Evolutionary conservation across 2,113 vertebrate species (phyloP), one percentile per base, ranked within the genome.

Genomic region (Leptobrachium leishanense): DNA sequence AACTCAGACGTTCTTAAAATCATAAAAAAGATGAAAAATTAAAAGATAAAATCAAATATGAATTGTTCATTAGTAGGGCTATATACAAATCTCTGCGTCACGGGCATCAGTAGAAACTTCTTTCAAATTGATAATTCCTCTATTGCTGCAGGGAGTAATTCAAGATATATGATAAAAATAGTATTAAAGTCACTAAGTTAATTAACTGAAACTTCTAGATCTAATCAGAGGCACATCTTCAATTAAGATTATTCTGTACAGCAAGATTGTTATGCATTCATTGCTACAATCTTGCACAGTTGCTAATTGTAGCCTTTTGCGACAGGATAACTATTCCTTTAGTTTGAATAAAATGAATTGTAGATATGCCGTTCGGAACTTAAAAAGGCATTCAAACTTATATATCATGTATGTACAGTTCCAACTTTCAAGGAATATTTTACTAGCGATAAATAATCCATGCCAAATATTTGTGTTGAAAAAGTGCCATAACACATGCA

Each of bases 151-250:
- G 55, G 55, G 4, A 12, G 9, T 12, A 59, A 12, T 59, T 59
- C 3, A 59, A 59, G 10, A 59, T 59, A 59, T 59, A 59, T 59
- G 55, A 59, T 59, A 59, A 59, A 59, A 59, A 59, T 59, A 59
- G 55, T 59, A 15, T 11, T 59, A 12, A 59, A 59, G 55, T 12
- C 55, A 8, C 13, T 59, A 59, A 59, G 55, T 59, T 59, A 59
- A 59, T 59, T 59, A 59, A 59, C 13, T 59, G 55, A 59, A 59
- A 59, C 55, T 59, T 15, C 13, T 59, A 59, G 55, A 59, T 59
- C 55, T 59, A 13, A 13, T 59, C 55, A 59, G 11, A 11, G 55
- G 3, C 55, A 59, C 10, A 59, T 59, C 55, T 59, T 59, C 55
- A 59, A 59, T 59, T 59, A 59, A 12, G 3, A 59, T 59, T 59